Evolutionary conservation across 2,888 invertebrate species (phyloP).

Genomic region (Hedychridium roseum): DNA sequence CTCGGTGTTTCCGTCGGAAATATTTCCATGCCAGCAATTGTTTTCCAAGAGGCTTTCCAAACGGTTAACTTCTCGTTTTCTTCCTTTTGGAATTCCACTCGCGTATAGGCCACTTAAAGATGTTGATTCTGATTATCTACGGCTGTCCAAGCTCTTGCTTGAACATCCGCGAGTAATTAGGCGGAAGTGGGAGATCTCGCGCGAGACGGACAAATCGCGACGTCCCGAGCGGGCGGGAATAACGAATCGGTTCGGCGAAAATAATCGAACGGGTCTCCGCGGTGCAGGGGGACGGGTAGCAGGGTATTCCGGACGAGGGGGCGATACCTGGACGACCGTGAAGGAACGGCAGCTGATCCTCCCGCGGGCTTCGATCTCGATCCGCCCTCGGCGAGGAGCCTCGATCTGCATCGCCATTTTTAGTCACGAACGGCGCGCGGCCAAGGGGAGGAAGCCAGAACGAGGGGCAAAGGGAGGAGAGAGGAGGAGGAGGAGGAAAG

Average conservation of each 20-base stretch:
- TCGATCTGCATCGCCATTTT: constrained; percentile 38
- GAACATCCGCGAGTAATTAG: too few species aligned
- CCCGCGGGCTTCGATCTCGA: constrained; percentile 27
- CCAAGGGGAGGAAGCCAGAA: background rate
- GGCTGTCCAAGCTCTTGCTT: too few species aligned
- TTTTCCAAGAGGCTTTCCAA: too few species aligned
- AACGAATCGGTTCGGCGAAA: constrained; percentile 9
- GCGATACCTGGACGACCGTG: constrained; percentile 22
- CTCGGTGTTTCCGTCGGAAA: background rate
- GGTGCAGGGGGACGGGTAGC: background rate
- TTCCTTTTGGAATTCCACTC: too few species aligned
- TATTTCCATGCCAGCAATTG: too few species aligned
- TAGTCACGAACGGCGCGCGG: constrained; percentile 35
- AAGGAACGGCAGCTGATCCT: constrained; percentile 27
- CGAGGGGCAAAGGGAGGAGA: constrained; percentile 11
- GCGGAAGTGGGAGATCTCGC: too few species aligned
- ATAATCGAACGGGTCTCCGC: background rate
- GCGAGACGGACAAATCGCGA: too few species aligned
- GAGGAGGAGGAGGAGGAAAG: background rate
- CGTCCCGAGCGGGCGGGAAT: too few species aligned
- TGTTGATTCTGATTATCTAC: too few species aligned
- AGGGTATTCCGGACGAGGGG: constrained; percentile 7
- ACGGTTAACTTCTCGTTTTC: too few species aligned
- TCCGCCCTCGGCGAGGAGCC: constrained; percentile 25
- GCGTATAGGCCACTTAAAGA: too few species aligned